Base-by-base conservation (phyloP, 2,888 invertebrate genomes). In the Mythimna vitellina region DNA sequence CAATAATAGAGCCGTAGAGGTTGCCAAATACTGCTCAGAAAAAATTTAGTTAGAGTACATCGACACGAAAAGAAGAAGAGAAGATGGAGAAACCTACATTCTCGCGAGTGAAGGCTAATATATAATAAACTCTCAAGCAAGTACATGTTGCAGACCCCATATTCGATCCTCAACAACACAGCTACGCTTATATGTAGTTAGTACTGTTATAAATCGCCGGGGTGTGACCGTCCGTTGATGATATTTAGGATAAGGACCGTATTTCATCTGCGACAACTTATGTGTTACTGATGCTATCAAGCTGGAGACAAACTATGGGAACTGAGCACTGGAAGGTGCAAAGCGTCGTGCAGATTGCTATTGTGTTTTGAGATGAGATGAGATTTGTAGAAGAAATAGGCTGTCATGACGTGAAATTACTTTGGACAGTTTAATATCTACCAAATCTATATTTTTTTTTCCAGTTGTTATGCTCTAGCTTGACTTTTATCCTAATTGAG, bases 201-300 rank as follows among this genome's bases (percentile, higher is more conserved):
- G 8, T 32, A 53, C n/a, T 49, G 56, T 58, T 74, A 65, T 58
- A 68, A 74, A 68, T 68, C 57, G 5, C 12, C 35, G 7, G n/a
- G 22, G 65, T 51, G 63, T 78, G 64, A 49, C 60, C 60, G 35
- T 42, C 25, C 1, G 61, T 57, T 78, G 79, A 78, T 76, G 56
- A 54, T 79, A 73, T 79, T 75, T 63, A 57, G 65, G 78, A 82
- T 77, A 80, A 80, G 22, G 46, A n/a, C 63, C 20, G 58, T 20
- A 62, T 56, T 60, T 65, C 65, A 56, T 25, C 67, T 58, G 62
- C 62, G 57, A 58, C 57, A 73, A 54, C 14, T 61, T 71, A 42
- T 71, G 60, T 76, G 46, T n/a, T 12, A 25, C 42, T 20, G 73
- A 66, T 79, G 46, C 6, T 73, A 79, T 79, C 79, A 62, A 6